Evolutionary conservation across 1,140 invertebrate species (phyloP).

Genomic region (Eciton burchellii): DNA sequence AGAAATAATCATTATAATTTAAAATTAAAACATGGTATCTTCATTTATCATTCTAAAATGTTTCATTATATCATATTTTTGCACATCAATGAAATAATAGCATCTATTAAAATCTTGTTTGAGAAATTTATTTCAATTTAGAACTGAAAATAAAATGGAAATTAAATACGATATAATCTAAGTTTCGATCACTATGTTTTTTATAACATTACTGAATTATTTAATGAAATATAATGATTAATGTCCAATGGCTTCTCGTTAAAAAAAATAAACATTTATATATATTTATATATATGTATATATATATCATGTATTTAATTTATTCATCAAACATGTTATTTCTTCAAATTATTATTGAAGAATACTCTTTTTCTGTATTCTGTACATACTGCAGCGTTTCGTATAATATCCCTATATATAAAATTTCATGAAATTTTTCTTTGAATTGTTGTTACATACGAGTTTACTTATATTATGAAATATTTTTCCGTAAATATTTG

Average conservation of each 20-base stretch:
- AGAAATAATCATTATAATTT: not conserved
- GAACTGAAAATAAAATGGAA: constrained; percentile 18
- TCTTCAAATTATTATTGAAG: constrained; percentile 6
- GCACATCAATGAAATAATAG: not conserved
- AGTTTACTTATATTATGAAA: not conserved
- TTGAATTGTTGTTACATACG: not conserved
- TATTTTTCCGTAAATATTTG: not conserved
- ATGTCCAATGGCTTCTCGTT: not conserved
- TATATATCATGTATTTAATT: not conserved
- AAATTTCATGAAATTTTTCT: constrained; percentile 5
- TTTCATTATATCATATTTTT: not conserved
- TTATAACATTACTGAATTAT: too few relatives aligned
- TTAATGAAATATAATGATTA: not conserved
- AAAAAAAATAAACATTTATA: constrained; percentile 11
- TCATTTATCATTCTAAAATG: not conserved
- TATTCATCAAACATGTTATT: too few relatives aligned
- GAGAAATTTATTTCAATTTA: not conserved
- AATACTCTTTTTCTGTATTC: not conserved
- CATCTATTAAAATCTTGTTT: not conserved
- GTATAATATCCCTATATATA: not conserved
- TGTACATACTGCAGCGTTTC: not conserved
- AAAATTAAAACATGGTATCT: not conserved
- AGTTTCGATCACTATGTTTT: not conserved
- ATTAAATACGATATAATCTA: not conserved
- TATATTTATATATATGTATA: constrained; percentile 11